A percentile compares a stretch with the other conserved stretches of the same genome.
These are phyloP conservation scores for Anolis carolinensis DNA, from an alignment of 2,113 vertebrate species.

Conservation along the genomic window DNA sequence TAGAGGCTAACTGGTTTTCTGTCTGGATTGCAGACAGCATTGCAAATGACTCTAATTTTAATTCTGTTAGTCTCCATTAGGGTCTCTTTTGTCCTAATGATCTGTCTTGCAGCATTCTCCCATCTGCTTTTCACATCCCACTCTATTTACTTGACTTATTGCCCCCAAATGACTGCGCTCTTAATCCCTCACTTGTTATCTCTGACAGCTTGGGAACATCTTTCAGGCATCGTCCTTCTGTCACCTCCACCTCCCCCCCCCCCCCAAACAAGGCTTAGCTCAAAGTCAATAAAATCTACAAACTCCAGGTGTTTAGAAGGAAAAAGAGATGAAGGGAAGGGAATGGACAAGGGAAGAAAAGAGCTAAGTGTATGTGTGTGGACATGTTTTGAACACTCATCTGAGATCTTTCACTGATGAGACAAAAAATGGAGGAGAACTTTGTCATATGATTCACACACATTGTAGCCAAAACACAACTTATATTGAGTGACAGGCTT, in stretches of 20 bases:
- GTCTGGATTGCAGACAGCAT: not conserved
- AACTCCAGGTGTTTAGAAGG: constrained; percentile 24
- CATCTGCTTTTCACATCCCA: not conserved
- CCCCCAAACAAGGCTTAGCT: not conserved
- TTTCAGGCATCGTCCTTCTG: rapidly evolving
- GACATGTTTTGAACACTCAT: not conserved
- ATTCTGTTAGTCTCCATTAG: not conserved
- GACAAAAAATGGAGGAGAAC: not conserved
- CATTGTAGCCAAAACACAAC: not conserved
- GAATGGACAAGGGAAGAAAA: rapidly evolving
- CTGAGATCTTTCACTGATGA: not conserved
- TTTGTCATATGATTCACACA: not conserved
- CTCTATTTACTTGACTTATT: not conserved
- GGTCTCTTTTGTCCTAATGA: not conserved
- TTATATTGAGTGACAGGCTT: not conserved
- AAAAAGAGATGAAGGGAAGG: constrained; percentile 4
- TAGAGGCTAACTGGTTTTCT: not conserved
- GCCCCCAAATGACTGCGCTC: not conserved
- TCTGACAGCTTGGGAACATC: not conserved
- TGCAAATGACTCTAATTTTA: constrained; percentile 1
- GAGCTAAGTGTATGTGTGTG: not conserved
- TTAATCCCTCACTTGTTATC: not conserved
- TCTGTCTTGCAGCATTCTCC: rapidly evolving
- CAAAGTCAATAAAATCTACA: not conserved
- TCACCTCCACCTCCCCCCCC: not conserved